These are phyloP conservation scores for Scrobipalpa costella DNA, from an alignment of 2,888 invertebrate species.

Conservation along the genomic window DNA sequence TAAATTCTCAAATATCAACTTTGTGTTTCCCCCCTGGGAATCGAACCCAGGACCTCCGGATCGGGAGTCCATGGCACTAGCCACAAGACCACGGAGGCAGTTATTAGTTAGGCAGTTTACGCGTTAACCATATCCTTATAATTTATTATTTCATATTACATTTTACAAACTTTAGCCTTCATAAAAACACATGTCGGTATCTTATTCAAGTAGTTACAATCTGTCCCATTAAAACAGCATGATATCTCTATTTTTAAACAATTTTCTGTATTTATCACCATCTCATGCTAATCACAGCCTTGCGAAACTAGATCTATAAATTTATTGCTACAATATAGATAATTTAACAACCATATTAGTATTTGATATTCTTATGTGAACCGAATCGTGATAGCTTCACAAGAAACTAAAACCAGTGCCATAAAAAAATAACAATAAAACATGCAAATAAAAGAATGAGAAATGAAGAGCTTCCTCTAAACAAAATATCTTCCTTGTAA, in stretches of 20 bases:
- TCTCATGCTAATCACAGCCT: slow-evolving; percentile 22
- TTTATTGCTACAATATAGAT: slow-evolving; percentile 19
- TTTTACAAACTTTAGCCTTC: no score
- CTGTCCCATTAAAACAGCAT: not conserved
- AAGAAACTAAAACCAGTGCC: slow-evolving; percentile 21
- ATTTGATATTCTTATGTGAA: slow-evolving; percentile 22
- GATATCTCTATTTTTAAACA: slow-evolving; percentile 11
- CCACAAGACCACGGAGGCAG: no score
- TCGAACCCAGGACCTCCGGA: no score
- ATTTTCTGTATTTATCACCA: slow-evolving; percentile 6
- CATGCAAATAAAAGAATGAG: slow-evolving; percentile 31
- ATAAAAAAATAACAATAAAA: slow-evolving; percentile 27
- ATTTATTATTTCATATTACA: no score
- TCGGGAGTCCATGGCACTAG: no score
- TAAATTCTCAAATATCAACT: no score
- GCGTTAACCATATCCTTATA: no score
- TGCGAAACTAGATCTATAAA: slow-evolving; percentile 24
- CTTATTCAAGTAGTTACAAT: not conserved
- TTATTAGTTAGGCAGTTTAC: no score
- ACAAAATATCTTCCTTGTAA: slow-evolving; percentile 59
- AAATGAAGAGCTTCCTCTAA: slow-evolving; percentile 46
- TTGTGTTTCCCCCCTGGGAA: no score
- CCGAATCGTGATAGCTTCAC: slow-evolving; percentile 20
- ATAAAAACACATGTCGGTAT: no score
- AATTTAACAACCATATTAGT: slow-evolving; percentile 12